Evolutionary conservation across 2,888 invertebrate species (phyloP).

Genomic region (Stenolophus ochropezus): DNA sequence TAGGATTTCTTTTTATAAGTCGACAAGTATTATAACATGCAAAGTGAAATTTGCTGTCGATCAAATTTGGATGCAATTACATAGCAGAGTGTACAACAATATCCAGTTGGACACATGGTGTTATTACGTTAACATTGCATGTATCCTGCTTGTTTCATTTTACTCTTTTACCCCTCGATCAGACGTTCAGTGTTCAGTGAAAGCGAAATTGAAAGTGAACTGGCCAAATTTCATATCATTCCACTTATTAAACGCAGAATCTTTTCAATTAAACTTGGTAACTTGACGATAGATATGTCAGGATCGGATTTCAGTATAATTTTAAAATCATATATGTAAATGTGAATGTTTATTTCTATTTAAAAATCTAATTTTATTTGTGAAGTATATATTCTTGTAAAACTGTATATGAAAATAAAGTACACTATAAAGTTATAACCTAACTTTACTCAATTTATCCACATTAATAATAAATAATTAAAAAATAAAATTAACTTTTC

Average conservation of each 20-base stretch:
- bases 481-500: too few species aligned
- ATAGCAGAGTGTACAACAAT: conserved; percentile 18
- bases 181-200: too few species aligned
- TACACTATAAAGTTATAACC: too few species aligned
- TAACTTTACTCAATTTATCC: too few species aligned
- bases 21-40: conserved; percentile 9
- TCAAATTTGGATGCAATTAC: conserved; percentile 47
- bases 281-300: not conserved
- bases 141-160: conserved; percentile 14
- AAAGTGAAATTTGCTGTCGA: conserved; percentile 35
- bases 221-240: conserved; percentile 31
- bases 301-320: not conserved
- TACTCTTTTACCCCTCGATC: conserved; percentile 40
- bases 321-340: not conserved
- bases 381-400: too few species aligned
- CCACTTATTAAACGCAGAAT: not conserved
- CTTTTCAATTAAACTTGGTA: not conserved
- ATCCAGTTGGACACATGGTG: conserved; percentile 34
- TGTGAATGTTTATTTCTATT: too few species aligned
- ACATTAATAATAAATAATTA: too few species aligned
- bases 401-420: too few species aligned
- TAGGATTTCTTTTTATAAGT: conserved; percentile 5
- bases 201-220: conserved; percentile 41
- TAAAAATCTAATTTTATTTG: too few species aligned
- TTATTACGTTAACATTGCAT: conserved; percentile 43